These are phyloP conservation scores for Notocelia uddmanniana DNA, from an alignment of 2,888 invertebrate species.

Conservation along the genomic window DNA sequence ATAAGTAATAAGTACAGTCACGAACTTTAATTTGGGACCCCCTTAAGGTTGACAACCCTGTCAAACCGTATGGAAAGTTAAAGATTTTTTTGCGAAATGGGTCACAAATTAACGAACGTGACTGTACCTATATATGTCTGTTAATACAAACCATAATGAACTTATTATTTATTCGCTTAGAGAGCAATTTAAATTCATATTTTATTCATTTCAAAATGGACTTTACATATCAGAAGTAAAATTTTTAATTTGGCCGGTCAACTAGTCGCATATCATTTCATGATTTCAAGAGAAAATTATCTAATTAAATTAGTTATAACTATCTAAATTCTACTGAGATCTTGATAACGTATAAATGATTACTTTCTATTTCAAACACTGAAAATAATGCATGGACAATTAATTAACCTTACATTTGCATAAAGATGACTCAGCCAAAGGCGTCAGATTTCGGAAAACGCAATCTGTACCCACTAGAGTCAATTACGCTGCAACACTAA, in stretches of 20 bases:
- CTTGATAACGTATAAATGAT: constrained; percentile 25
- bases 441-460: not conserved
- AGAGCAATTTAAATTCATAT: constrained; percentile 43
- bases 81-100: too few species aligned
- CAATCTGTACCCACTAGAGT: too few species aligned
- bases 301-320: constrained; percentile 43
- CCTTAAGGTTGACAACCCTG: too few species aligned
- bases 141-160: constrained; percentile 10
- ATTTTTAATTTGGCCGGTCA: constrained; percentile 43
- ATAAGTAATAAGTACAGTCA: too few species aligned
- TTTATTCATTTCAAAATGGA: constrained; percentile 50
- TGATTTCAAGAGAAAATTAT: constrained; percentile 39
- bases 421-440: constrained; percentile 8
- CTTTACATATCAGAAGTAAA: constrained; percentile 42
- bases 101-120: too few species aligned
- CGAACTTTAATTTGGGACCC: too few species aligned
- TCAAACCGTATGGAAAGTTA: too few species aligned
- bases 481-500: too few species aligned
- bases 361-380: constrained; percentile 8
- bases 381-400: constrained; percentile 17
- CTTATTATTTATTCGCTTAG: constrained; percentile 31
- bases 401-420: constrained; percentile 23
- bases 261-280: constrained; percentile 43
- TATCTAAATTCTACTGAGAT: constrained; percentile 45
- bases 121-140: constrained; percentile 1